Conservation (phyloP, 2,888 invertebrate genomes). For the Sceliomorpha sp. region DNA sequence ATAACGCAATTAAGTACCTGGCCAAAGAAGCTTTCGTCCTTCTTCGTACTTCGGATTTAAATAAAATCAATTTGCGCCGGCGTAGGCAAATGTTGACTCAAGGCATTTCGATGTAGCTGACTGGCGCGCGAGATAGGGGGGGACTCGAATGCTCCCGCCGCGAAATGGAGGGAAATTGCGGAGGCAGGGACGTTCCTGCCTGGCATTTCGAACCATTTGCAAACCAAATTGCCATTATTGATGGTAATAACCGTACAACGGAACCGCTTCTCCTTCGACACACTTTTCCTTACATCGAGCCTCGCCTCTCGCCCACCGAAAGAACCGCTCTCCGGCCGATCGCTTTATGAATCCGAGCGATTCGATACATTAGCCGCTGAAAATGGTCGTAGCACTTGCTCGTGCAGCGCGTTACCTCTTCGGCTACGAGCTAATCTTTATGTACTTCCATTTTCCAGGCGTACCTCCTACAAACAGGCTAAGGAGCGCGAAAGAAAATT, state of each 20-base stretch:
- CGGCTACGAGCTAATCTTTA: too few relatives aligned
- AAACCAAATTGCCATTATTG: conserved; percentile 80
- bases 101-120: conserved; percentile 76
- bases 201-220: conserved; percentile 74
- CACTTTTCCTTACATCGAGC: conserved; percentile 34
- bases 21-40: conserved; percentile 63
- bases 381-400: neutral
- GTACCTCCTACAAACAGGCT: too few relatives aligned
- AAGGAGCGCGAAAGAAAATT: too few relatives aligned
- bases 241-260: conserved; percentile 78
- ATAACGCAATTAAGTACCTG: conserved; percentile 72
- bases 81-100: conserved; percentile 78
- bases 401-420: too few relatives aligned
- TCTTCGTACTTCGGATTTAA: conserved; percentile 75
- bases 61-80: conserved; percentile 78
- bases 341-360: conserved; percentile 21
- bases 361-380: conserved; percentile 7
- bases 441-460: too few relatives aligned
- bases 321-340: too few relatives aligned
- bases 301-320: conserved; percentile 15
- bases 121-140: conserved; percentile 72
- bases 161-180: conserved; percentile 78
- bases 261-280: conserved; percentile 49
- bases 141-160: conserved; percentile 61
- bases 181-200: conserved; percentile 73